A percentile compares a stretch with the other conserved stretches of the same genome.
Conservation (phyloP, 1,140 invertebrate species). For the Hycleus cichorii region DNA sequence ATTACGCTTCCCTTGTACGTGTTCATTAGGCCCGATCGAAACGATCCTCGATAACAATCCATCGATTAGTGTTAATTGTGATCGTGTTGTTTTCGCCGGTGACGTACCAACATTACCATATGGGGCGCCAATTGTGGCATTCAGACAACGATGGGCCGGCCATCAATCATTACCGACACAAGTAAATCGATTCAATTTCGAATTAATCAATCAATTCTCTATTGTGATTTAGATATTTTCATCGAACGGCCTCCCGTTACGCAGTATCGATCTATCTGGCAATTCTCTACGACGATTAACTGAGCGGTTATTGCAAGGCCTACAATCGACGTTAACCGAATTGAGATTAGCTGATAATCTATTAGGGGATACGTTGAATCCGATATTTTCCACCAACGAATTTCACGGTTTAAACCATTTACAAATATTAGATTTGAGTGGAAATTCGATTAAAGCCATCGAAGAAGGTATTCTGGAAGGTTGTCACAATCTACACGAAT, state of each 20-base stretch:
- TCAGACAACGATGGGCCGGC: slow-evolving; percentile 68
- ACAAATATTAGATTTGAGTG: slow-evolving; percentile 66
- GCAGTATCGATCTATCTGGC: slow-evolving; percentile 70
- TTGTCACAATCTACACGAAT: slow-evolving; percentile 67
- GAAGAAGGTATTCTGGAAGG: slow-evolving; percentile 82
- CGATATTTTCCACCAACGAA: slow-evolving; percentile 79
- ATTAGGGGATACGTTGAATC: slow-evolving; percentile 80
- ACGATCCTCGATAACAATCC: slow-evolving; percentile 41
- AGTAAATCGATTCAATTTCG: slow-evolving; percentile 36
- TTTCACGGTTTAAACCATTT: slow-evolving; percentile 67
- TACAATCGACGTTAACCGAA: slow-evolving; percentile 59
- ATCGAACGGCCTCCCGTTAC: slow-evolving; percentile 56
- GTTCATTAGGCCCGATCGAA: slow-evolving; percentile 43
- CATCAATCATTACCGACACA: slow-evolving; percentile 72
- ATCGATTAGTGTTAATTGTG: slow-evolving; percentile 65
- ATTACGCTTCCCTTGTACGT: slow-evolving; percentile 55
- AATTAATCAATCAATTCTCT: background rate
- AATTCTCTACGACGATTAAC: slow-evolving; percentile 74
- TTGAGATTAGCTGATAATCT: slow-evolving; percentile 71
- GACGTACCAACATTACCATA: slow-evolving; percentile 66
- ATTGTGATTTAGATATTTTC: slow-evolving; percentile 45
- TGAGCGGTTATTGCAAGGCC: slow-evolving; percentile 62
- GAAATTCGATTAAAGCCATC: slow-evolving; percentile 69
- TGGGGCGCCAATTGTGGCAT: slow-evolving; percentile 65
- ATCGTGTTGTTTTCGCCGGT: slow-evolving; percentile 68